Base-by-base conservation (phyloP, 2,888 invertebrate species). In the Drosophila helvetica region DNA sequence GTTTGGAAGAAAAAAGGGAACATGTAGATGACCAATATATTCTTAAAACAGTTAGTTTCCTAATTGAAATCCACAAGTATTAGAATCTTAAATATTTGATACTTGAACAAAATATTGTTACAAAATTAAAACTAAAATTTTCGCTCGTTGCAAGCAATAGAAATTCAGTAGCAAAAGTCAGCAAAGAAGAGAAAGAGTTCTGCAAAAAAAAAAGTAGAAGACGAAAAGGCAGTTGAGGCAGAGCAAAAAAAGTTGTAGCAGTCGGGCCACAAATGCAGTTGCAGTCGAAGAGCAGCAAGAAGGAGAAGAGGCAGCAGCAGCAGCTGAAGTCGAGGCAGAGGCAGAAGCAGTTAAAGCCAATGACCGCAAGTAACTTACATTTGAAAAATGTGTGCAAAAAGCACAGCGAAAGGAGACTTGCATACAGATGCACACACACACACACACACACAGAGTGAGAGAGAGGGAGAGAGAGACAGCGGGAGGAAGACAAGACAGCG, bases 331-430 rank as follows among this genome's bases (percentile, higher is more conserved):
- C 18, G 27, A 27, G 30, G 30, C 10, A 15, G 30, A 52, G 59
- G 57, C 62, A 75, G 78, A 48, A 60, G 77, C 87, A 80, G 86
- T 70, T 79, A 79, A 88, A 88, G 91, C 84, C 91, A 91, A 91
- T 90, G 91, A 91, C 91, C 91, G 91, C 89, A 79, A 91, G 91
- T 91, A 91, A 89, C 91, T 91, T 91, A 91, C 91, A 91, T 91
- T 91, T 90, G 89, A 89, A 90, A 90, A 88, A 89, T 90, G 89
- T 88, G 89, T 86, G 90, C 85, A 90, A 89, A 64, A 88, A 82
- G 76, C 82, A 87, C 85, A 85, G 87, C 87, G 88, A 86, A 85
- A 86, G 86, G 87, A 87, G 83, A 67, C 81, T 69, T 75, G 62
- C 65, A 70, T 52, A 74, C 59, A 74, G 63, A 60, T 45, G 75